Evolutionary conservation across 2,888 invertebrate genomes (phyloP).

Genomic region (Pyrochroa serraticornis): DNA sequence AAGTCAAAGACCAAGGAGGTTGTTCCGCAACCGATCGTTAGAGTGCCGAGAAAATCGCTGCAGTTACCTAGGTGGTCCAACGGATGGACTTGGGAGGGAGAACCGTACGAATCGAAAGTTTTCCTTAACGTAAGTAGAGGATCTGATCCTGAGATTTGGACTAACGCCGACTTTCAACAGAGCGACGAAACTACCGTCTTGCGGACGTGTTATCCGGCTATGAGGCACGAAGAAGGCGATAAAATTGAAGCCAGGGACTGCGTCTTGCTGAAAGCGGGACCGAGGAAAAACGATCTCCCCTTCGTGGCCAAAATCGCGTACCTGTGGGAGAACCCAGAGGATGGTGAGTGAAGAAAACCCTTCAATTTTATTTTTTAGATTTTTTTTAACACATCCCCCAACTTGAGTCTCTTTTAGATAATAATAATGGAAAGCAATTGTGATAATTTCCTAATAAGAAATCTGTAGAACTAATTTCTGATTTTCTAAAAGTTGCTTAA

Average conservation of each 20-base stretch:
- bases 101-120: constrained; percentile 81
- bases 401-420: too few species aligned
- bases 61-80: constrained; percentile 80
- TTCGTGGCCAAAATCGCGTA: constrained; percentile 94
- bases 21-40: constrained; percentile 37
- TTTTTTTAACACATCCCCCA: too few species aligned
- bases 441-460: too few species aligned
- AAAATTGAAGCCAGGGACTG: constrained; percentile 87
- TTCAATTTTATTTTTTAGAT: too few species aligned
- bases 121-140: constrained; percentile 79
- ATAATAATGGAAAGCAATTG: too few species aligned
- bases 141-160: constrained; percentile 9
- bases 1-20: constrained; percentile 47
- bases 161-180: constrained; percentile 62
- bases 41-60: constrained; percentile 48
- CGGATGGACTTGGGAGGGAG: constrained; percentile 92
- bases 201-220: constrained; percentile 87
- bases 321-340: constrained; percentile 93
- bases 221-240: constrained; percentile 89
- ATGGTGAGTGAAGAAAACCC: constrained; percentile 82
- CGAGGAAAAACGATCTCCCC: constrained; percentile 83
- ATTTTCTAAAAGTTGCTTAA: too few species aligned
- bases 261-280: constrained; percentile 87
- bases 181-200: constrained; percentile 76
- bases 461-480: too few species aligned